These are phyloP conservation scores for Caenorhabditis doughertyi DNA, from an alignment of 2,888 invertebrate species.

Conservation along the genomic window DNA sequence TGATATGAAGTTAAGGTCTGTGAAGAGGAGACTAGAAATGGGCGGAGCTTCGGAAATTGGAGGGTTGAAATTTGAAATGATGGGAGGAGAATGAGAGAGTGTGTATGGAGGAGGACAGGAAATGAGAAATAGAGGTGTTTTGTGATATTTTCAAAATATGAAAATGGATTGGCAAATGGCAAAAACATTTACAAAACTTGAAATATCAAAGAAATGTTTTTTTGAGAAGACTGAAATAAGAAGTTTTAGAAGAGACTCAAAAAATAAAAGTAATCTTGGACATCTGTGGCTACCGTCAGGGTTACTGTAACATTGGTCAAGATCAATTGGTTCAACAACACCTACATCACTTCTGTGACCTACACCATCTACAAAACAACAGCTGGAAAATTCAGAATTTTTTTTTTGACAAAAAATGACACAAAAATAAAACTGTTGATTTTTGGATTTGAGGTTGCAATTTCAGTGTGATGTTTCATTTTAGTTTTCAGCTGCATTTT, in stretches of 20 bases:
- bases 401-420: background rate
- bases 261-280: no score
- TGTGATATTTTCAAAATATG: background rate
- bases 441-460: no score
- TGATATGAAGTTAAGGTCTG: background rate
- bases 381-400: background rate
- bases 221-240: background rate
- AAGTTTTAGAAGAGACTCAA: no score
- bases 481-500: no score
- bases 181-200: background rate
- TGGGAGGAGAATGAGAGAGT: background rate
- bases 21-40: background rate
- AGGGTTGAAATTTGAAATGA: constrained; percentile 17
- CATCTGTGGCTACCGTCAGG: no score
- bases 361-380: no score
- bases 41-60: constrained; percentile 40
- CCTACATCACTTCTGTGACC: no score
- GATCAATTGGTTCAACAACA: no score
- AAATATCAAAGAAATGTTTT: background rate
- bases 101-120: constrained; percentile 11
- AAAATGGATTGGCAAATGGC: background rate
- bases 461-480: no score
- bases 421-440: no score
- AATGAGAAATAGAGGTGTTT: background rate
- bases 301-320: no score